A percentile compares a stretch with the other conserved stretches of the same genome.
Conservation (phyloP, 2,797 vertebrate genomes). For the Chaenodraco wilsoni region DNA sequence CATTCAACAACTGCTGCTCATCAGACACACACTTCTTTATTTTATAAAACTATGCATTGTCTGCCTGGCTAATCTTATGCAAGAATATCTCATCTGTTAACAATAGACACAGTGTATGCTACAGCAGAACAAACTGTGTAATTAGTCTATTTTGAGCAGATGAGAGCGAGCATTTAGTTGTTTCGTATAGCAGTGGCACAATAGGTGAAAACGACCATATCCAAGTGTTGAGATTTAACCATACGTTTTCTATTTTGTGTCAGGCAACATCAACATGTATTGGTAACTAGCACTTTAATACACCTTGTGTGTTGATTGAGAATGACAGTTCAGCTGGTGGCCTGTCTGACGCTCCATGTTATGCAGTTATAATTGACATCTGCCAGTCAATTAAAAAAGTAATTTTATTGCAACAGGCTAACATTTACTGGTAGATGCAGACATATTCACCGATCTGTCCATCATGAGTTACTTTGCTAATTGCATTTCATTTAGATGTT, state of each 20-base stretch:
- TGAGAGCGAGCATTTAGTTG: neutral
- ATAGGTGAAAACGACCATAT: neutral
- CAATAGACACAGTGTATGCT: neutral
- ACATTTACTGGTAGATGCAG: neutral
- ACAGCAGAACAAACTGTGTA: neutral
- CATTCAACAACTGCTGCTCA: slow-evolving; percentile 17
- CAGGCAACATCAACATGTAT: neutral
- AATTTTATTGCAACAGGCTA: neutral
- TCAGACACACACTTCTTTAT: slow-evolving; percentile 21
- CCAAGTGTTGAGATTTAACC: no score
- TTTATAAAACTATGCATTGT: slow-evolving; percentile 8
- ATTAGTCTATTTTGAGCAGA: slow-evolving; percentile 5
- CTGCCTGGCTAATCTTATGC: neutral
- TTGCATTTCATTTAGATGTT: neutral
- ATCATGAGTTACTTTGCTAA: neutral
- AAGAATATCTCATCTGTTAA: slow-evolving; percentile 4
- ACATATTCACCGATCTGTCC: neutral
- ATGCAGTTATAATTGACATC: neutral
- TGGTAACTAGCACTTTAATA: neutral
- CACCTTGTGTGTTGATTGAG: neutral
- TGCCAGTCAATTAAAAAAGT: neutral
- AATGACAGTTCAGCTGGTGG: neutral
- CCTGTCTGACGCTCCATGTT: neutral
- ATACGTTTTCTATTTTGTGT: neutral
- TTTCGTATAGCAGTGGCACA: neutral